A percentile compares a stretch with the other conserved stretches of the same genome.
phyloP scores from a whole-genome alignment of 2,113 vertebrate species.

The Phoxinus phoxinus region DNA sequence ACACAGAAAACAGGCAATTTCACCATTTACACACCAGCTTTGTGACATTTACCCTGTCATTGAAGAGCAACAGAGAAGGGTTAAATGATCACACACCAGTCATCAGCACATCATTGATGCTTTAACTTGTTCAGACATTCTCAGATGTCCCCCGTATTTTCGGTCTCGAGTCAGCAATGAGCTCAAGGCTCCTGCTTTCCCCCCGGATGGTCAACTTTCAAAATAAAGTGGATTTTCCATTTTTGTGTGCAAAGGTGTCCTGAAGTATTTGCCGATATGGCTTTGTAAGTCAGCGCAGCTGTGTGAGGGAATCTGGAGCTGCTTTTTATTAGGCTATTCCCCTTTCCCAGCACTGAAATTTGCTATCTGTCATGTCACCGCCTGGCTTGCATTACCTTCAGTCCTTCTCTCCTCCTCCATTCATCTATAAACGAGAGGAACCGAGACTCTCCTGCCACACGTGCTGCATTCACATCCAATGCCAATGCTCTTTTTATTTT shows the following conservation, averaged over 20 bases:
- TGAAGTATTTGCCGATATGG: conserved; percentile 15
- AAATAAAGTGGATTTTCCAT: conserved; percentile 14
- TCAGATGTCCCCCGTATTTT: neutral
- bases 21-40: neutral
- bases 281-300: conserved; percentile 60
- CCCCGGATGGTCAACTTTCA: neutral
- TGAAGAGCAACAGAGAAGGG: neutral
- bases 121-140: neutral
- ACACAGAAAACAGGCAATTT: neutral
- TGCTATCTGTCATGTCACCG: conserved; percentile 66
- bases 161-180: neutral
- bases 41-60: neutral
- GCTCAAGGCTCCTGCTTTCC: neutral
- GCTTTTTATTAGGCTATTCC: conserved; percentile 68
- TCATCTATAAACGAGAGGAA: conserved; percentile 8
- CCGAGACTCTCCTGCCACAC: conserved; percentile 14
- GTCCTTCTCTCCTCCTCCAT: conserved; percentile 22
- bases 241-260: conserved; percentile 22
- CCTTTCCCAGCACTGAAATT: conserved; percentile 68
- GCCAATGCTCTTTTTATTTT: neutral
- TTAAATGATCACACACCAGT: neutral
- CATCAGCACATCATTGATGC: neutral
- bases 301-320: conserved; percentile 54
- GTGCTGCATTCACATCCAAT: neutral
- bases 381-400: conserved; percentile 64